Evolutionary conservation across 2,888 invertebrate genomes (phyloP).

Genomic region (Spicauda simplicius): DNA sequence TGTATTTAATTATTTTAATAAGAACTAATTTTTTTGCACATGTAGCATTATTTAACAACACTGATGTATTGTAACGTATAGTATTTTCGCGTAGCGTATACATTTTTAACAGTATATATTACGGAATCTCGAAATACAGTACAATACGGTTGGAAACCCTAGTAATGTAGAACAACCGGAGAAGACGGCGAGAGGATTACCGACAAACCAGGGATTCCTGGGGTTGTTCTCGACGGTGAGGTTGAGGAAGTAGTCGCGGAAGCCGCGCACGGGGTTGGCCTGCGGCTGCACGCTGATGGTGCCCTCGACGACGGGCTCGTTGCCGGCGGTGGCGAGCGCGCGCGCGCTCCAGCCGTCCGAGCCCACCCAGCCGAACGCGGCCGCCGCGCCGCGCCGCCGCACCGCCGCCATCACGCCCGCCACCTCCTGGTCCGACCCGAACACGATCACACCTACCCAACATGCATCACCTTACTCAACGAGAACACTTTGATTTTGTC

Average conservation of each 20-base stretch:
- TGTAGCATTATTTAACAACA: no score
- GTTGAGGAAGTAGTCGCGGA: slow-evolving; percentile 93
- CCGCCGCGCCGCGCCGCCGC: slow-evolving; percentile 91
- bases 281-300: slow-evolving; percentile 97
- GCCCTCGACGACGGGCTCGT: slow-evolving; percentile 90
- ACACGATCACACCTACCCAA: slow-evolving; percentile 93
- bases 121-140: no score
- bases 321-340: slow-evolving; percentile 92
- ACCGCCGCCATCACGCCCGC: slow-evolving; percentile 97
- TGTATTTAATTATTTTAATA: no score
- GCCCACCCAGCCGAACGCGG: slow-evolving; percentile 96
- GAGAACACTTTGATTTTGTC: no score
- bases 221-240: slow-evolving; percentile 94
- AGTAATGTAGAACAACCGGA: no score
- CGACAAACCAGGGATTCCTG: slow-evolving; percentile 98
- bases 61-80: no score
- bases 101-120: no score
- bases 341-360: slow-evolving; percentile 98
- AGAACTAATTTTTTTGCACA: no score
- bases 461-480: neutral
- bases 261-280: slow-evolving; percentile 94
- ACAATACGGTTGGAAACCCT: no score
- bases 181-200: slow-evolving; percentile 76
- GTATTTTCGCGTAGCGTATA: no score
- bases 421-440: slow-evolving; percentile 98